Conservation (phyloP, 1,140 invertebrate genomes). For the Asobara japonica region DNA sequence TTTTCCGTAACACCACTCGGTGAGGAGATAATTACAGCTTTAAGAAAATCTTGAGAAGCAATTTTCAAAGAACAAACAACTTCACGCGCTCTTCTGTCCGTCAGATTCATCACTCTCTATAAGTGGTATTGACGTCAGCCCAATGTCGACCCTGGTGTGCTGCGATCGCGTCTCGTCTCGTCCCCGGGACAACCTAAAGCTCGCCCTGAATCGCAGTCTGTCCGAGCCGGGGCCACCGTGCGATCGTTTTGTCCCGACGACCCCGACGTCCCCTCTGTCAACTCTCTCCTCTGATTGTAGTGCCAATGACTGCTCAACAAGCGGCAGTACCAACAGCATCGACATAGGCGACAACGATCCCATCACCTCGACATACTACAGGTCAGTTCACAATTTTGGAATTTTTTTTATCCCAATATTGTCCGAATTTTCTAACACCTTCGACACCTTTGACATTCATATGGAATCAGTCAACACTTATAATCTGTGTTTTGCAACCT, state of each 20-base stretch:
- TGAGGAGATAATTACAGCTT: too few species aligned
- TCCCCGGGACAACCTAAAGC: constrained; percentile 69
- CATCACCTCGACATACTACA: too few species aligned
- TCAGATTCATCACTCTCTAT: constrained; percentile 42
- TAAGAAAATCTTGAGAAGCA: too few species aligned
- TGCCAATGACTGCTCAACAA: background rate
- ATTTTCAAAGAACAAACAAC: too few species aligned
- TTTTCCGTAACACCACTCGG: too few species aligned
- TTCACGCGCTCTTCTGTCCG: too few species aligned
- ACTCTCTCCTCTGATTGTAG: constrained; percentile 32
- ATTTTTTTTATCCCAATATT: too few species aligned
- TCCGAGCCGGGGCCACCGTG: constrained; percentile 70
- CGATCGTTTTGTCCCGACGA: constrained; percentile 36
- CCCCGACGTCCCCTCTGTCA: constrained; percentile 42
- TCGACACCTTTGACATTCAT: too few species aligned
- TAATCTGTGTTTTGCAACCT: too few species aligned
- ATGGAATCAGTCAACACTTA: too few species aligned
- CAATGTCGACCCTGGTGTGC: constrained; percentile 67
- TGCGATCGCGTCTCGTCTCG: constrained; percentile 64
- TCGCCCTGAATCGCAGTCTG: constrained; percentile 71
- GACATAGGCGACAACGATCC: constrained; percentile 33
- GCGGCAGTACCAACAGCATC: constrained; percentile 36
- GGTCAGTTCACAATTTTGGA: too few species aligned
- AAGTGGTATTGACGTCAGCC: constrained; percentile 42
- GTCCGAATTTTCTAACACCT: too few species aligned